Evolutionary conservation across 2,113 vertebrate species (phyloP).

Genomic region (Mirounga angustirostris): DNA sequence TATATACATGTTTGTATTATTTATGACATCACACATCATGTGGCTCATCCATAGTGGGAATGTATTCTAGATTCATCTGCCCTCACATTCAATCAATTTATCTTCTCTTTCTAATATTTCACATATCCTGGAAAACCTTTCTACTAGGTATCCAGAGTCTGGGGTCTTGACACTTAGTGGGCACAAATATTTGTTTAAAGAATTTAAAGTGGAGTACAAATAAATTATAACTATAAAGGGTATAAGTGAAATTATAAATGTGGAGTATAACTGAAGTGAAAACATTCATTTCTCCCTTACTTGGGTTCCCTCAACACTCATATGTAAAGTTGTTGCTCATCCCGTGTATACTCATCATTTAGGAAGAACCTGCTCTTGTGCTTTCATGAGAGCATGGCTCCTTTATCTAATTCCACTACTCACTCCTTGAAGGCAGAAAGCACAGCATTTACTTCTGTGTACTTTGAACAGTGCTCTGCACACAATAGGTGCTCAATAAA

Average conservation of each 20-base stretch:
- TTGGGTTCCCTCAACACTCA: neutral
- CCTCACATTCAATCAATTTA: neutral
- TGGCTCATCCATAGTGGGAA: neutral
- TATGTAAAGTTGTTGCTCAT: neutral
- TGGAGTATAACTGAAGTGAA: neutral
- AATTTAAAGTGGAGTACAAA: neutral
- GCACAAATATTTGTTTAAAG: conserved; percentile 1
- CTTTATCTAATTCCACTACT: neutral
- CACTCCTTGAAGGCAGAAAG: neutral
- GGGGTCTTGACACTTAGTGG: neutral
- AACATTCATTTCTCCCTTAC: neutral
- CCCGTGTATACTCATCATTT: neutral
- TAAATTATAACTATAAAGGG: neutral
- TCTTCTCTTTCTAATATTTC: conserved; percentile 28
- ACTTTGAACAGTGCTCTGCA: neutral
- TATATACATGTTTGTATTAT: neutral
- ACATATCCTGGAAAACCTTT: conserved; percentile 13
- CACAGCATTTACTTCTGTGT: neutral
- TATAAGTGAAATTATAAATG: neutral
- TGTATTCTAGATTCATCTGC: neutral
- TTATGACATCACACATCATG: neutral
- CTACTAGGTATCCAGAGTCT: neutral
- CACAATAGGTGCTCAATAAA: neutral
- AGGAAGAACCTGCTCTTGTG: neutral
- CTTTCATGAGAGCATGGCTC: neutral